Percentiles rank a stretch among this genome's conserved stretches.
Conservation (phyloP, 2,113 vertebrate genomes). For the Paraplagusia blochii region DNA sequence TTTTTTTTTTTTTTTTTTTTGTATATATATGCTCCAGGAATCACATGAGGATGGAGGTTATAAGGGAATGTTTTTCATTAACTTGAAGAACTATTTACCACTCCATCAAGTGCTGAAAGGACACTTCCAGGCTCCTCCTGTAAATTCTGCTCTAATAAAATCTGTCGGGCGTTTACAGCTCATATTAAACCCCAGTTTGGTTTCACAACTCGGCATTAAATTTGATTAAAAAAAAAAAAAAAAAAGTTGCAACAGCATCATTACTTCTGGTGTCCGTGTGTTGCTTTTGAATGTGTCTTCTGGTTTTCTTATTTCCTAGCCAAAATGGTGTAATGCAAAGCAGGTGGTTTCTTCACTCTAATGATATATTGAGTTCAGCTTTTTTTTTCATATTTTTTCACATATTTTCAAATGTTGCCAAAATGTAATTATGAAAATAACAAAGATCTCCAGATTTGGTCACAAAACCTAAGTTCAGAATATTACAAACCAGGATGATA, state of each 20-base stretch:
- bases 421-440: too few species aligned
- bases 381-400: too few species aligned
- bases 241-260: not conserved
- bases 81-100: not conserved
- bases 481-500: too few species aligned
- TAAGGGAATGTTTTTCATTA: not conserved
- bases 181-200: not conserved
- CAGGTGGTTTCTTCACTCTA: too few species aligned
- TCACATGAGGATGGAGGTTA: not conserved
- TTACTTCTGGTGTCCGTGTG: not conserved
- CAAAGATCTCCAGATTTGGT: too few species aligned
- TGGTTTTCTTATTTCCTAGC: too few species aligned
- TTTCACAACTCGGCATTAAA: not conserved
- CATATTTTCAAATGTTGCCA: too few species aligned
- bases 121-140: not conserved
- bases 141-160: conserved; percentile 6
- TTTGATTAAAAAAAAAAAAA: too few species aligned
- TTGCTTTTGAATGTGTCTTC: too few species aligned
- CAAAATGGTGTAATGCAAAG: too few species aligned
- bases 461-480: too few species aligned
- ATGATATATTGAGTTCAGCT: too few species aligned
- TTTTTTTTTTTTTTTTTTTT: not conserved
- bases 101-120: not conserved
- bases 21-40: not conserved
- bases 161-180: not conserved